phyloP scores from a whole-genome alignment of 2,797 vertebrate species.

The Pseudochaenichthys georgianus region DNA sequence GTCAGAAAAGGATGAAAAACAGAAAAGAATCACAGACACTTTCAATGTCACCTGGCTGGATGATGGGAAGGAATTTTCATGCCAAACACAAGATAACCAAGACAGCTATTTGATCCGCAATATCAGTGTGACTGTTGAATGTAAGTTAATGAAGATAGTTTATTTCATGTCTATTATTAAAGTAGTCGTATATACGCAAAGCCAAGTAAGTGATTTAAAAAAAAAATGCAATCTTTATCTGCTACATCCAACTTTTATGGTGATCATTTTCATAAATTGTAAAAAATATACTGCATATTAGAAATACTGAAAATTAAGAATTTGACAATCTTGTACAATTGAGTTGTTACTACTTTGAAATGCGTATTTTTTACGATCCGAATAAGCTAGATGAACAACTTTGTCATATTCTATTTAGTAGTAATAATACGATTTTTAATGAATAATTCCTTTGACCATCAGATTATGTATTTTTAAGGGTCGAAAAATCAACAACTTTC shows the following conservation, averaged over 20 bases:
- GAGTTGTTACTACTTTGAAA: not conserved
- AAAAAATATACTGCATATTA: not conserved
- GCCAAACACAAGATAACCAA: conserved; percentile 1
- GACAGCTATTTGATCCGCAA: conserved; percentile 44
- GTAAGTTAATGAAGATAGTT: conserved; percentile 62
- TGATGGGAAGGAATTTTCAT: conserved; percentile 62
- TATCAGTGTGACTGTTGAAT: conserved; percentile 60
- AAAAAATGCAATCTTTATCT: not conserved
- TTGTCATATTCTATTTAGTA: not conserved
- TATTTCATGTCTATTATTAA: not conserved
- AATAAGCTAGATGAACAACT: not conserved
- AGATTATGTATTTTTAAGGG: too few species aligned
- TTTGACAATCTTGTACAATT: too few species aligned
- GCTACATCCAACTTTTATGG: too few species aligned
- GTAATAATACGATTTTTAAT: not conserved
- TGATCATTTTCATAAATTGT: not conserved
- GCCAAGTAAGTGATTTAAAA: not conserved
- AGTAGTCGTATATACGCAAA: not conserved
- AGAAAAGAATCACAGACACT: rapidly evolving
- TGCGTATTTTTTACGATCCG: not conserved
- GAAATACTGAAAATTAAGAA: not conserved
- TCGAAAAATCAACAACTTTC: too few species aligned
- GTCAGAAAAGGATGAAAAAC: too few species aligned
- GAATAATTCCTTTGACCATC: not conserved
- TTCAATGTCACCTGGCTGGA: conserved; percentile 37